Evolutionary conservation across 2,113 vertebrate genomes (phyloP), one percentile per base, ranked within the genome.

Genomic region (Zosterops lateralis): DNA sequence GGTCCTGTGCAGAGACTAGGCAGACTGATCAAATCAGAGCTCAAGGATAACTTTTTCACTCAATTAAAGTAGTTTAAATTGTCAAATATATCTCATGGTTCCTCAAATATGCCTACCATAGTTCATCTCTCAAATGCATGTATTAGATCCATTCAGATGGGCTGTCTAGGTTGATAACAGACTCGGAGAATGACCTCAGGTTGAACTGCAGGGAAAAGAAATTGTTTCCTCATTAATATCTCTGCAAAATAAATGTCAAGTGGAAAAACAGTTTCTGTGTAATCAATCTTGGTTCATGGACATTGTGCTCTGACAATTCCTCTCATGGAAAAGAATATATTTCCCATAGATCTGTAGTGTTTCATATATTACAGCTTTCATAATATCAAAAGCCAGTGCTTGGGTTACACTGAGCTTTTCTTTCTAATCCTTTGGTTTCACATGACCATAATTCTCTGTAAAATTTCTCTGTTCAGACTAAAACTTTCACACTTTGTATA

Each of bases 141-240:
- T 29, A 75, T 86, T 74, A 77, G 58, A 48, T 65, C n/a, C 72
- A 66, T 91, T 91, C 66, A 79, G 50, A 84, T 84, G 87, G 62
- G 57, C 82, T 85, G 47, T 51, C 80, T 58, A 28, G 65, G 83
- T 74, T 82, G 95, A 89, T 90, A 96, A 84, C 82, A 84, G 76
- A 86, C 93, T 80, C 71, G 53, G 79, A 67, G 72, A 93, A 80
- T 95, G 92, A 96, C 95, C 96, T 94, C 84, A 75, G 21, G 47
- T 77, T 96, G 95, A 97, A 97, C 93, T 81, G 65, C 72, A 84
- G 80, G 73, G 76, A 72, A 93, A 88, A 94, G 31, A 90, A 95
- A 95, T 93, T 88, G 79, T 96, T 97, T 96, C 90, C 87, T 94
- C 95, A 93, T 93, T 92, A 95, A 93, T 96, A 87, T 89, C 85